phyloP scores from a whole-genome alignment of 1,140 invertebrate species.

The Maniola jurtina region DNA sequence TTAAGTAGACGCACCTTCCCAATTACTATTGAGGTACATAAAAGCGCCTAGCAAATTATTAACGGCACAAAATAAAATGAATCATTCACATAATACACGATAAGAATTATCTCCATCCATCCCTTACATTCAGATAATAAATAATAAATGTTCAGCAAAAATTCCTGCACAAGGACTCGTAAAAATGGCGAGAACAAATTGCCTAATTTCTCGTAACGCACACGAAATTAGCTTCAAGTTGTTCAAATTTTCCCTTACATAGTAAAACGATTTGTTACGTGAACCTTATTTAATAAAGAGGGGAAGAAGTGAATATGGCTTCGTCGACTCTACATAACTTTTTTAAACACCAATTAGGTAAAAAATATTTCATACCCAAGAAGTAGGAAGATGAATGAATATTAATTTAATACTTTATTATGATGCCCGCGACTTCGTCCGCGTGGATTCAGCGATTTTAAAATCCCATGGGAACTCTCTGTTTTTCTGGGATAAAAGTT shows the following conservation, averaged over 20 bases:
- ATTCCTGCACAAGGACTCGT: conserved; percentile 42
- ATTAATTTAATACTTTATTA: too few species aligned
- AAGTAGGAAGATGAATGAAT: too few species aligned
- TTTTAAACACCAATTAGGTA: neutral
- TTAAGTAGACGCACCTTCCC: too few species aligned
- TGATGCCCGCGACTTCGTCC: too few species aligned
- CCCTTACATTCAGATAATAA: conserved; percentile 22
- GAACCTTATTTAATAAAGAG: conserved; percentile 53
- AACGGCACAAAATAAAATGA: conserved; percentile 4
- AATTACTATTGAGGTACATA: neutral
- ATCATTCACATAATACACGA: conserved; percentile 14
- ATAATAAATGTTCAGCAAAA: conserved; percentile 39
- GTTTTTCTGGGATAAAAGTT: too few species aligned
- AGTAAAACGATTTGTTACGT: conserved; percentile 57
- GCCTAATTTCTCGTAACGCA: conserved; percentile 63
- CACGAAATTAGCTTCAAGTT: conserved; percentile 56
- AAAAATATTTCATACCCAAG: too few species aligned
- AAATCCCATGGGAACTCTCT: too few species aligned
- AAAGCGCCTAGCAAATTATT: neutral
- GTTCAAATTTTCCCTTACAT: conserved; percentile 54
- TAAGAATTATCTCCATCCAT: conserved; percentile 23
- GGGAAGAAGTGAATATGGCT: conserved; percentile 24
- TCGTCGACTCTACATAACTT: neutral
- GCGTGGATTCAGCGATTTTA: too few species aligned
- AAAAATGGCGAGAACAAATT: conserved; percentile 60